Percentiles rank a stretch among this genome's conserved stretches.
Evolutionary conservation across 2,888 invertebrate genomes (phyloP).

Genomic region (Drosophila flavopinicola): DNA sequence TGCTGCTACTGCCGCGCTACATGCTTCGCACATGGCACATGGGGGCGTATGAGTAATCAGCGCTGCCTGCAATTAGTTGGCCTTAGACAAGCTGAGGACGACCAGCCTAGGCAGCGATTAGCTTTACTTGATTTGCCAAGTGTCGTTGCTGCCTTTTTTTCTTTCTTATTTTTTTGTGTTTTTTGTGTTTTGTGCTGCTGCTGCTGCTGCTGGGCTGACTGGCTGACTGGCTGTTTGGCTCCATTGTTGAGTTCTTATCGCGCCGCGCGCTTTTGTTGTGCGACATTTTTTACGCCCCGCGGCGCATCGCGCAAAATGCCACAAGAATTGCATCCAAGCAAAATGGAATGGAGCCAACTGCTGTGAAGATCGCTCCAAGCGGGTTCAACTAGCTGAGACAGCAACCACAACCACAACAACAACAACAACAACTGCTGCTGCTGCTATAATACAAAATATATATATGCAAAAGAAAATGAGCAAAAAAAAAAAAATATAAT

Average conservation of each 20-base stretch:
- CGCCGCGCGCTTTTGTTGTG: constrained; percentile 63
- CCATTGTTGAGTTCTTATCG: constrained; percentile 73
- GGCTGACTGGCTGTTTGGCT: constrained; percentile 13
- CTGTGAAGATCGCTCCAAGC: constrained; percentile 40
- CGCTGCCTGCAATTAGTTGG: constrained; percentile 65
- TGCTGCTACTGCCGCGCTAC: constrained; percentile 23
- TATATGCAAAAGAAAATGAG: neutral
- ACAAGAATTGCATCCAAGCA: constrained; percentile 49
- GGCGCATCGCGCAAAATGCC: constrained; percentile 64
- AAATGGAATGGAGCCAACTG: constrained; percentile 50
- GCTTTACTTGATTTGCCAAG: constrained; percentile 51
- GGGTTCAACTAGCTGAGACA: constrained; percentile 42
- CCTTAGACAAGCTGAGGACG: constrained; percentile 51
- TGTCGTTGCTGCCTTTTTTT: constrained; percentile 14
- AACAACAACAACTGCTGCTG: constrained; percentile 6
- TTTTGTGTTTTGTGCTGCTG: constrained; percentile 3
- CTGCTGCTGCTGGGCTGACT: constrained; percentile 5
- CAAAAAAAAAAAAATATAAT: constrained; percentile 6
- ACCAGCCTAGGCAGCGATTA: constrained; percentile 48
- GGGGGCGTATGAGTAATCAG: constrained; percentile 76
- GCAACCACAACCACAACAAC: constrained; percentile 34
- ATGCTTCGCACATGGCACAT: constrained; percentile 33
- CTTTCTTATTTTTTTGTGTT: too few species aligned
- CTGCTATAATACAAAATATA: constrained; percentile 1
- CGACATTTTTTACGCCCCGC: constrained; percentile 69